Evolutionary conservation across 2,888 invertebrate species (phyloP).

Genomic region (Meteorus colon): DNA sequence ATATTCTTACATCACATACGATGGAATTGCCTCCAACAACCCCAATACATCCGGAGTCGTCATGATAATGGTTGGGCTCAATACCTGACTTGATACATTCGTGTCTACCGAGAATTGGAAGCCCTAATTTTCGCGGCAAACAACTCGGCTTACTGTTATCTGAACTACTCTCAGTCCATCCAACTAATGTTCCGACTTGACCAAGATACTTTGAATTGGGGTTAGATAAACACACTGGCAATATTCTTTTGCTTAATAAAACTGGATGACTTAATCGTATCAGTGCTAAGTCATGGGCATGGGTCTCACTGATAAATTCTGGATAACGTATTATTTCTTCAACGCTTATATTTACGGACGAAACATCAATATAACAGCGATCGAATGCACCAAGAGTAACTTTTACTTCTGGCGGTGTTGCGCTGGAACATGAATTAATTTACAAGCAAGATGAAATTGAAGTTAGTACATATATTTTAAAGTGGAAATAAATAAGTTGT

Average conservation of each 20-base stretch:
- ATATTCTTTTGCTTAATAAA: conserved; percentile 74
- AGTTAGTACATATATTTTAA: too few species aligned
- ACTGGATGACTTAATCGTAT: conserved; percentile 75
- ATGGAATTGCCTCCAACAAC: conserved; percentile 74
- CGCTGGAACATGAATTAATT: conserved; percentile 48
- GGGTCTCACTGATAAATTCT: conserved; percentile 74
- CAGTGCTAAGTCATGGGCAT: conserved; percentile 78
- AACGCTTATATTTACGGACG: conserved; percentile 75
- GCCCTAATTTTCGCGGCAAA: conserved; percentile 75
- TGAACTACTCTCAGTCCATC: conserved; percentile 70
- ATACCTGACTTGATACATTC: conserved; percentile 73
- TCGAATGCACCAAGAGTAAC: conserved; percentile 76
- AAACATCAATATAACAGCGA: conserved; percentile 74
- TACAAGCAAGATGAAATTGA: neutral
- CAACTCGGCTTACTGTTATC: conserved; percentile 68
- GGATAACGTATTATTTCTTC: conserved; percentile 75
- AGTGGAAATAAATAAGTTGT: too few species aligned
- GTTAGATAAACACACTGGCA: conserved; percentile 77
- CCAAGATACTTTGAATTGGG: conserved; percentile 74
- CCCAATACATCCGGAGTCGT: conserved; percentile 77
- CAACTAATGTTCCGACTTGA: conserved; percentile 74
- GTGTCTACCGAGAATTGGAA: conserved; percentile 74
- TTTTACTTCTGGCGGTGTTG: conserved; percentile 72
- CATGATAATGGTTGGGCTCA: conserved; percentile 67
- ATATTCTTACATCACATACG: conserved; percentile 74